A percentile compares a stretch with the other conserved stretches of the same genome.
These are phyloP conservation scores for Melanogrammus aeglefinus DNA, from an alignment of 2,797 vertebrate species.

Conservation along the genomic window DNA sequence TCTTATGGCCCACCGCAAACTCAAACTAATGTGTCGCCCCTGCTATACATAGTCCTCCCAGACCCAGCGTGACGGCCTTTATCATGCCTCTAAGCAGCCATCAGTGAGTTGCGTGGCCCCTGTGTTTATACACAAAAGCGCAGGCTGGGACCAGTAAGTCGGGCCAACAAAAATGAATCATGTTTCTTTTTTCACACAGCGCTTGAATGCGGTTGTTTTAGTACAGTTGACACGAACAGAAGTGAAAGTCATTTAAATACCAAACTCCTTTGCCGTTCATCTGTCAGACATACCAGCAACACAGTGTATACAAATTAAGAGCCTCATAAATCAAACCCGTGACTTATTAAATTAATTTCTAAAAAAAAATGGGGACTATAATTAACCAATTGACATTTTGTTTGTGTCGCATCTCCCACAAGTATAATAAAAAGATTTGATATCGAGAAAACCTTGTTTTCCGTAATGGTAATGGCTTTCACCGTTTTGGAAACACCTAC, in stretches of 20 bases:
- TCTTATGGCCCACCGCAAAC: too few relatives aligned
- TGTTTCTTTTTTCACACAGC: not conserved
- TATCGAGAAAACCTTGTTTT: not conserved
- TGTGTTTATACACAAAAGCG: not conserved
- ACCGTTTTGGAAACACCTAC: not conserved
- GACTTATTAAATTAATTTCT: not conserved
- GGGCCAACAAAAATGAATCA: not conserved
- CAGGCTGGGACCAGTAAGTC: not conserved
- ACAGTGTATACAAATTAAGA: not conserved
- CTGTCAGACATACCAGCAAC: not conserved
- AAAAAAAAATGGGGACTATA: not conserved
- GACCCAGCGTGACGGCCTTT: not conserved
- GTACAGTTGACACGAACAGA: not conserved
- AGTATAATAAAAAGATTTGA: not conserved
- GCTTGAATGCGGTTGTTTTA: not conserved
- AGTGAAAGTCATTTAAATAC: not conserved
- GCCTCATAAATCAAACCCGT: not conserved
- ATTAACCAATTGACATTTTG: not conserved
- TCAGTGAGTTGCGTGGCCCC: not conserved
- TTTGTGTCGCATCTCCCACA: not conserved
- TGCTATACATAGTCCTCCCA: not conserved
- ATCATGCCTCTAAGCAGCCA: not conserved
- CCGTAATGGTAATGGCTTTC: not conserved
- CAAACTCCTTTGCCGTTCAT: not conserved
- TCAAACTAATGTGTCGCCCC: too few relatives aligned